Percentiles rank a stretch among this genome's conserved stretches.
Evolutionary conservation across 2,888 invertebrate species (phyloP).

Genomic region (Noctua janthe): DNA sequence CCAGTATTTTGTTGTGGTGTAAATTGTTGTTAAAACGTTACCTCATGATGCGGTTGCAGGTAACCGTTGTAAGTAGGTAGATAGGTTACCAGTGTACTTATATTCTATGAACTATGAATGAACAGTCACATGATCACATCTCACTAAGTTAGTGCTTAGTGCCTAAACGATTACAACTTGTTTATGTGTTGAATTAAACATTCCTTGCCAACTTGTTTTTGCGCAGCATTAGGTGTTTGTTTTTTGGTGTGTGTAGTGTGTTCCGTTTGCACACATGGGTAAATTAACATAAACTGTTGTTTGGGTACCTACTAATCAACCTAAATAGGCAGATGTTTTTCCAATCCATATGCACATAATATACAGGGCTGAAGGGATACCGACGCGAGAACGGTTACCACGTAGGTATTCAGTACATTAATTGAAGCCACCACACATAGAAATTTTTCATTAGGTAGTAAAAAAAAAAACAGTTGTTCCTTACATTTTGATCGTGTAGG

Average conservation of each 20-base stretch:
- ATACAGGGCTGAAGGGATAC: too few species aligned
- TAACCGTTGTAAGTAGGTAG: neutral
- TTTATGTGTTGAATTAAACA: slow-evolving; percentile 1
- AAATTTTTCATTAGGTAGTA: too few species aligned
- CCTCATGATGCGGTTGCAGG: slow-evolving; percentile 27
- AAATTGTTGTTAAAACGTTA: slow-evolving; percentile 24
- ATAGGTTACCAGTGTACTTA: neutral
- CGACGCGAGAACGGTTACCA: too few species aligned
- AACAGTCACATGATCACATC: slow-evolving; percentile 19
- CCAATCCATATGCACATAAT: neutral
- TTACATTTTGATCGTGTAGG: too few species aligned
- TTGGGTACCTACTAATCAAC: neutral
- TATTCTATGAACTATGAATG: slow-evolving; percentile 40
- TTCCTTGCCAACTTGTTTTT: neutral
- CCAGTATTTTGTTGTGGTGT: slow-evolving; percentile 20
- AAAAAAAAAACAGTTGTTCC: too few species aligned
- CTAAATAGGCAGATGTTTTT: neutral
- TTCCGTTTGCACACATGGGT: neutral
- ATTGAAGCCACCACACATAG: too few species aligned
- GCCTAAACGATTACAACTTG: neutral
- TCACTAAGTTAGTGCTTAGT: neutral
- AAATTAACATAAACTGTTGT: slow-evolving; percentile 6
- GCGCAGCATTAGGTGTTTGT: neutral
- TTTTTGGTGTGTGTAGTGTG: neutral
- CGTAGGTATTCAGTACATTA: too few species aligned